Base-by-base conservation (phyloP, 1,140 invertebrate genomes). In the Brachionus rubens region DNA sequence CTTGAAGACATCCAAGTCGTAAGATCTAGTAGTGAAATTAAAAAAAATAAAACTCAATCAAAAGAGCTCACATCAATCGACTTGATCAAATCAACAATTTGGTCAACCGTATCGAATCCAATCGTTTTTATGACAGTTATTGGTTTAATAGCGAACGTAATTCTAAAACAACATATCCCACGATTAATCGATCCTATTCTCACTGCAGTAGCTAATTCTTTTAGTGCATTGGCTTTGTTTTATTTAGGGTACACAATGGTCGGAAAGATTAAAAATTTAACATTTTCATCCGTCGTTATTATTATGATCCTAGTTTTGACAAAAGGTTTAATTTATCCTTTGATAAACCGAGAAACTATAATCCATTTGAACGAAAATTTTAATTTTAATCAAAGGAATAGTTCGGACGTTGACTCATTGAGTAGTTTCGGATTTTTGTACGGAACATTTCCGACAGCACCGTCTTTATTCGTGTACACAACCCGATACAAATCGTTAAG, bases 371-470 rank as follows among this genome's bases (percentile, higher is more conserved):
- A 93, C 21, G 85, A 91, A 43, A 86, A 89, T 43, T 90, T 90
- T 0, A 50, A 62, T 10, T 59, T 59, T 36, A 81, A 78, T 0
- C 89, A 90, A 81, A 83, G 87, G 47, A 89, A 89, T 48, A 90
- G 91, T 77, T 93, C 91, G 0, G 90, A 92, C 78, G 86, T 93
- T 28, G 68, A 72, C 24, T 50, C 68, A 12, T 5, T 72, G 10
- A 92, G 91, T 78, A 95, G 92, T 59, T 97, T 92, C 84, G 94
- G 91, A 0, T 98, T 97, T 86, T 87, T 98, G 0, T 98, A 98
- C 84, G 94, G 95, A 65, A 96, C 93, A 0, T 92, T 97, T 83
- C 95, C 94, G 1, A 90, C 93, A 40, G 94, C 94, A 28, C 94
- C 95, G 0, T 92, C 92, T 46, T 91, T 95, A 4, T 96, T 96